These are phyloP conservation scores for Oscheius sp. DNA, from an alignment of 2,888 invertebrate genomes.

Conservation along the genomic window DNA sequence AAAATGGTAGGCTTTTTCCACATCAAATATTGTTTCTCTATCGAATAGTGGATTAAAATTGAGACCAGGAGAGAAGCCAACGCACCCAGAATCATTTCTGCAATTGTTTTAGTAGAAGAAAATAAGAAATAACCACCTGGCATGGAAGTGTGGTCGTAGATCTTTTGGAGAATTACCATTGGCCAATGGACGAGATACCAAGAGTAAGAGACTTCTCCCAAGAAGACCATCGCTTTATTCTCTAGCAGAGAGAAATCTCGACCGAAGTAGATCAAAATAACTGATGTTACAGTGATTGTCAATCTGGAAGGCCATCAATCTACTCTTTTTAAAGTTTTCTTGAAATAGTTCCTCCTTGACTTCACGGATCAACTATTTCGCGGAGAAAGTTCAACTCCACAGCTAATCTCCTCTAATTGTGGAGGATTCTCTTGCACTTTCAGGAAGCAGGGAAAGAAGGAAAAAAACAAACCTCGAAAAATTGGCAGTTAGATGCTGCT, in stretches of 20 bases:
- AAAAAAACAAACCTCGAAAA: neutral
- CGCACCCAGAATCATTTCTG: neutral
- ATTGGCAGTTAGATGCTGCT: neutral
- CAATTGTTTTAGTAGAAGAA: neutral
- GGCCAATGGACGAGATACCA: slow-evolving; percentile 21
- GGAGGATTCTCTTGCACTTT: too few relatives aligned
- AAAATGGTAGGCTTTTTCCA: too few relatives aligned
- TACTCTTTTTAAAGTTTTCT: too few relatives aligned
- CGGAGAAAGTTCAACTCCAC: too few relatives aligned
- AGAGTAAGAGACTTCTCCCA: slow-evolving; percentile 16
- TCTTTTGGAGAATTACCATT: neutral
- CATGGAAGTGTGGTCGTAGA: neutral
- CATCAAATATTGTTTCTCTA: neutral
- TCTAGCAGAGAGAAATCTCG: neutral
- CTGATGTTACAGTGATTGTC: neutral
- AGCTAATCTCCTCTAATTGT: too few relatives aligned
- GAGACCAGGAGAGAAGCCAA: neutral
- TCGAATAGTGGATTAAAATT: neutral
- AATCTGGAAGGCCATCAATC: neutral
- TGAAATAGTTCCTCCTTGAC: too few relatives aligned
- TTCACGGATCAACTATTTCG: too few relatives aligned
- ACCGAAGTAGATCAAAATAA: slow-evolving; percentile 1
- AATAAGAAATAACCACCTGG: neutral
- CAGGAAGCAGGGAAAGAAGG: too few relatives aligned
- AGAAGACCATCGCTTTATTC: neutral